Evolutionary conservation across 1,140 invertebrate genomes (phyloP), one percentile per base, ranked within the genome.

Genomic region (Listronotus oregonensis): DNA sequence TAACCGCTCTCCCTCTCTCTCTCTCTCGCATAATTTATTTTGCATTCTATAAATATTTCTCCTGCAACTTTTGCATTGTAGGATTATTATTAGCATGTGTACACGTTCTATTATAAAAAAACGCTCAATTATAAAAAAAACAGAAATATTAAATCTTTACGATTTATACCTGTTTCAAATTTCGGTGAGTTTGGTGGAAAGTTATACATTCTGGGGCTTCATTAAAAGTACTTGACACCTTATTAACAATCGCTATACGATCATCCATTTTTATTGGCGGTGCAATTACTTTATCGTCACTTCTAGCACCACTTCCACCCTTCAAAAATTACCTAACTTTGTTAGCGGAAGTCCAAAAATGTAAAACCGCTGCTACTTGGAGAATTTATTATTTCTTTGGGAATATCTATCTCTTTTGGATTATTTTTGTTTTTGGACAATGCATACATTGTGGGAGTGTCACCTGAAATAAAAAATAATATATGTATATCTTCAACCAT

Each of bases 321-420:
- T 82, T 82, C 79, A 86, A 9, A 90, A 77, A 74, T 85, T 87
- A 27, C 81, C 83, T 69, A 91, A 84, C 59, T 86, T 88, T 4
- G 91, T 90, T 54, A 94, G 70, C 0, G 92, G 91, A 68, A 93
- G 85, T 0, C 92, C 92, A 94, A 94, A 70, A 94, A 91, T 12
- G 91, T 92, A 71, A 92, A 92, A 0, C 88, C 83, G 6, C 83
- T 84, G 49, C 80, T 84, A 18, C 82, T 82, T 6, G 77, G 79
- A 0, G 76, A 77, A 61, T 83, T 81, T 34, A 58, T 73, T 9
- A 81, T 75, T 32, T 74, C 71, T 71, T 80, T 81, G 3, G 71
- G 71, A 10, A 79, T 76, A 43, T 74, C 74, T 46, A 37, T 49
- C 1, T 56, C 54, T 10, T 27, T 79, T 18, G 76, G 77, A 8